Evolutionary conservation across 2,888 invertebrate genomes (phyloP).

Genomic region (Subacronicta megacephala): DNA sequence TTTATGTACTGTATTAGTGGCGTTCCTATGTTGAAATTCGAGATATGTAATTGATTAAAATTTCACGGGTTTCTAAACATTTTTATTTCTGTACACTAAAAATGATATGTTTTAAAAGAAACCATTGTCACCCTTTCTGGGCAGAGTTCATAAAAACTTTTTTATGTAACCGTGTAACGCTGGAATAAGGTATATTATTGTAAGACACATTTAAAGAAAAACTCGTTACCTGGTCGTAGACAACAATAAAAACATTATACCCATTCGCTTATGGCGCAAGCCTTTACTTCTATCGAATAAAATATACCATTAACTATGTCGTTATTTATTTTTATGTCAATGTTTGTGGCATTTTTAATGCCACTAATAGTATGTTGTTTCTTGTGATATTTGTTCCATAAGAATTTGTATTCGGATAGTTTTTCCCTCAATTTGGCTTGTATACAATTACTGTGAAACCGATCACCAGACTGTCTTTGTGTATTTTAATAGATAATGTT

Average conservation of each 20-base stretch:
- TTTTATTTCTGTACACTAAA: no score
- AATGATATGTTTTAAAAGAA: no score
- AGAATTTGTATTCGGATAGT: neutral
- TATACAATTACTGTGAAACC: no score
- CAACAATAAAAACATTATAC: slow-evolving; percentile 23
- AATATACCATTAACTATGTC: slow-evolving; percentile 45
- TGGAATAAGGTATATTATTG: slow-evolving; percentile 1
- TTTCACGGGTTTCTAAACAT: no score
- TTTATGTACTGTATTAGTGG: no score
- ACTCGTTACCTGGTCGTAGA: neutral
- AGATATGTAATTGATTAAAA: no score
- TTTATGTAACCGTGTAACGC: neutral
- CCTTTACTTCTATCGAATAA: slow-evolving; percentile 24
- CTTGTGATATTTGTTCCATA: neutral
- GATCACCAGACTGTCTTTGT: no score
- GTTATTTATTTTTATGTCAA: slow-evolving; percentile 35
- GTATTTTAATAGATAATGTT: no score
- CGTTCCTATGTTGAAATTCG: no score
- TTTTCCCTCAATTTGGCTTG: neutral
- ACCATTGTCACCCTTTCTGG: neutral
- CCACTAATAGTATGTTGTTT: neutral
- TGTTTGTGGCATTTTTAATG: slow-evolving; percentile 36
- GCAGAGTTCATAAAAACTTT: neutral
- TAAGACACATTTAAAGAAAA: neutral
- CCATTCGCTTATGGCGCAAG: slow-evolving; percentile 15